Conservation (phyloP, 1,140 invertebrate genomes). For the Teleogryllus occipitalis region DNA sequence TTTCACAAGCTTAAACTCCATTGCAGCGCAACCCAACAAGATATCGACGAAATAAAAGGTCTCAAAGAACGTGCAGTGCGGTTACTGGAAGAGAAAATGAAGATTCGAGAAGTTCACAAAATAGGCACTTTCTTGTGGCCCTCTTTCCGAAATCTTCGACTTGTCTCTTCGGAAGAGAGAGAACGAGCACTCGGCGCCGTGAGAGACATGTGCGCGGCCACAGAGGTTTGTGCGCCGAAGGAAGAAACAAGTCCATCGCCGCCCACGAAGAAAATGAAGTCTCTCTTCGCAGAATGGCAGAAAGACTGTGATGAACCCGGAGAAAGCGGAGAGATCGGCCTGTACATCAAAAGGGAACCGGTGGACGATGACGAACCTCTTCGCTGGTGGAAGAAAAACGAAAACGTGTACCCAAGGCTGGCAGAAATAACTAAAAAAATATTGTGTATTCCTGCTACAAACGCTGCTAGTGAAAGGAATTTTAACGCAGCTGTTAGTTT, state of each 20-base stretch:
- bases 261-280: conserved; percentile 9
- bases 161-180: conserved; percentile 8
- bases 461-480: background rate
- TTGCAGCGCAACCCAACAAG: background rate
- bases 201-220: conserved; percentile 1
- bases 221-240: background rate
- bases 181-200: background rate
- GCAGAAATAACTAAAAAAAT: background rate
- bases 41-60: background rate
- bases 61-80: background rate
- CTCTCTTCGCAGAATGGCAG: conserved; percentile 4
- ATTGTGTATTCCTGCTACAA: no score
- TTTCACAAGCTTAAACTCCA: background rate
- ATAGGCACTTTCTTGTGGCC: no score
- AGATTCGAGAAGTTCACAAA: background rate
- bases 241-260: background rate
- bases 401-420: conserved; percentile 9
- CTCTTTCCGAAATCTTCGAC: background rate
- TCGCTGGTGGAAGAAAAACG: no score
- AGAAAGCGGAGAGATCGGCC: background rate
- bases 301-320: conserved; percentile 1
- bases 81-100: background rate
- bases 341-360: background rate
- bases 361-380: no score
- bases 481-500: no score